A percentile compares a stretch with the other conserved stretches of the same genome.
phyloP scores from a whole-genome alignment of 2,888 invertebrate species.

The Sericinus montela region DNA sequence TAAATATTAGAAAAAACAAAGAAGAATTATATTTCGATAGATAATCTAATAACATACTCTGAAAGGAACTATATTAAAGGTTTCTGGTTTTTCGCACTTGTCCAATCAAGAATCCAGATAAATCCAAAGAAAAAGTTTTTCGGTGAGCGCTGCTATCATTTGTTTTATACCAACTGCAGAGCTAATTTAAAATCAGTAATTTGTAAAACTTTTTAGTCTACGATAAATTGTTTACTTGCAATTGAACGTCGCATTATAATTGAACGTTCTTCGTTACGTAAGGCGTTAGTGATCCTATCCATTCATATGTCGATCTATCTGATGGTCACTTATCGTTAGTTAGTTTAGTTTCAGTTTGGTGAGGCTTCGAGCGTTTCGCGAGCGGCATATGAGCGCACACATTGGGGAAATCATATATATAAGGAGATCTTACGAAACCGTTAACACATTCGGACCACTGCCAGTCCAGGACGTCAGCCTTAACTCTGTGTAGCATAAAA shows the following conservation, averaged over 20 bases:
- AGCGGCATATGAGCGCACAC: slow-evolving; percentile 44
- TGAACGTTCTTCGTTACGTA: slow-evolving; percentile 43
- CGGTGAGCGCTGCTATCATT: too few relatives aligned
- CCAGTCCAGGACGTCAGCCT: slow-evolving; percentile 65
- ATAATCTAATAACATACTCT: too few relatives aligned
- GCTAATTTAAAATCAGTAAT: too few relatives aligned
- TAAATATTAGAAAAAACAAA: too few relatives aligned
- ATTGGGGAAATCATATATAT: slow-evolving; percentile 60
- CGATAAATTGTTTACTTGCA: slow-evolving; percentile 1
- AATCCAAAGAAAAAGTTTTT: too few relatives aligned
- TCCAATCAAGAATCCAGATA: too few relatives aligned
- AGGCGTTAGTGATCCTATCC: slow-evolving; percentile 40
- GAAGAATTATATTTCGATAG: too few relatives aligned
- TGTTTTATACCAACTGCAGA: too few relatives aligned
- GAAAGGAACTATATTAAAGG: too few relatives aligned
- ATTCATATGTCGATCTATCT: slow-evolving; percentile 62
- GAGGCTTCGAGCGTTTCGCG: slow-evolving; percentile 41
- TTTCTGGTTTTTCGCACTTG: too few relatives aligned
- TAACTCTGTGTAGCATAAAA: slow-evolving; percentile 38
- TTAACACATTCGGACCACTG: slow-evolving; percentile 68
- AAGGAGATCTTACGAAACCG: slow-evolving; percentile 72
- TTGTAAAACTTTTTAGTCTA: not conserved
- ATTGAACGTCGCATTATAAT: slow-evolving; percentile 20
- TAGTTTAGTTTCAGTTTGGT: slow-evolving; percentile 63
- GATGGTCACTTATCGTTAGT: slow-evolving; percentile 51